Percentiles rank a stretch among this genome's conserved stretches.
These are phyloP conservation scores for Cyphomyrmex costatus DNA, from an alignment of 1,140 invertebrate species.

Conservation along the genomic window DNA sequence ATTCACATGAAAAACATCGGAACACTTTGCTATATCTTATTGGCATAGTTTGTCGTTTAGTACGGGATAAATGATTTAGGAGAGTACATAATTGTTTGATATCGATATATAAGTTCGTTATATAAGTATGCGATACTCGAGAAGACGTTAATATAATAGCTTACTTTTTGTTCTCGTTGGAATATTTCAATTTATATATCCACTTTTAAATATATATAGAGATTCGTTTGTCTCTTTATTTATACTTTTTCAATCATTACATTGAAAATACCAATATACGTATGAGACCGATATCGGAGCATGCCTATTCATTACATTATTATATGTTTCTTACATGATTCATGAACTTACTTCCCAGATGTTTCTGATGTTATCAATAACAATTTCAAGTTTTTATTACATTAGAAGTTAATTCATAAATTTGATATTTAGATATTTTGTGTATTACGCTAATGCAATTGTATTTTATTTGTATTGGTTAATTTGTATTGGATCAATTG, in stretches of 20 bases:
- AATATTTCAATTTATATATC: conserved; percentile 25
- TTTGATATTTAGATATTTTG: neutral
- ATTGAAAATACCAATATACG: neutral
- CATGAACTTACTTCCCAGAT: neutral
- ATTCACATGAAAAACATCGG: neutral
- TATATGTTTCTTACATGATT: neutral
- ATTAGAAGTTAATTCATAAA: conserved; percentile 16
- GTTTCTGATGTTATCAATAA: conserved; percentile 1
- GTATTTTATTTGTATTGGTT: neutral
- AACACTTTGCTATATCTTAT: conserved; percentile 38
- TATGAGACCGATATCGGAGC: neutral
- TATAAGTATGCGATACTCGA: conserved; percentile 3
- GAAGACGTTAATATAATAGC: neutral
- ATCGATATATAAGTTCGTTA: too few relatives aligned
- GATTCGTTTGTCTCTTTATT: too few relatives aligned
- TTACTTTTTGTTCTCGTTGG: neutral
- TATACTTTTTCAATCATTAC: neutral
- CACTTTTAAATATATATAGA: neutral
- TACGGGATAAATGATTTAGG: conserved; percentile 32
- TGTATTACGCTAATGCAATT: neutral
- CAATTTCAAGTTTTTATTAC: conserved; percentile 20
- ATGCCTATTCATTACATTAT: conserved; percentile 32
- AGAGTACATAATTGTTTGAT: conserved; percentile 13
- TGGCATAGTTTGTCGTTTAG: conserved; percentile 35
- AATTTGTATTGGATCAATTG: neutral